phyloP scores from a whole-genome alignment of 2,888 invertebrate genomes.

The Parthenolecanium corni region DNA sequence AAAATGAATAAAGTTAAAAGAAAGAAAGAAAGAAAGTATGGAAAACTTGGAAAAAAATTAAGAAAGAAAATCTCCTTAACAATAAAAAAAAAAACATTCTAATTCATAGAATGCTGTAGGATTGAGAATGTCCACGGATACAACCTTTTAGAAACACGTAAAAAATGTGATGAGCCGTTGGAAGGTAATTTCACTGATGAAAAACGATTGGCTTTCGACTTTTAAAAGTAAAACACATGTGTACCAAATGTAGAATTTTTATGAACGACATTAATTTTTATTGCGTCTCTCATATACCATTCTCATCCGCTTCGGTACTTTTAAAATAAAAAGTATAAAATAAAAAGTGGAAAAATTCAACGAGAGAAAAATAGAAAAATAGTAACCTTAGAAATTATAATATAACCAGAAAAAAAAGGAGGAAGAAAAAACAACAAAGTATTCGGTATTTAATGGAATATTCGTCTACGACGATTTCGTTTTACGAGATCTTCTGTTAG shows the following conservation, averaged over 20 bases:
- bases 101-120: no score
- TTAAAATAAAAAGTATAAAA: constrained; percentile 1
- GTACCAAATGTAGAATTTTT: no score
- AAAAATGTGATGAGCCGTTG: no score
- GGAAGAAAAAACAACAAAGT: background rate
- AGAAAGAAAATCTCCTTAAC: background rate
- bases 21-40: background rate
- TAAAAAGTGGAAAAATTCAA: constrained; percentile 4
- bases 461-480: constrained; percentile 45
- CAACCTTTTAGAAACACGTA: no score
- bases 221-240: no score
- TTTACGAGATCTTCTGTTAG: constrained; percentile 50
- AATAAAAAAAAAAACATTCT: background rate
- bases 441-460: background rate
- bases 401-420: constrained; percentile 8
- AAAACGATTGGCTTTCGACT: no score
- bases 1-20: constrained; percentile 4
- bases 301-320: background rate
- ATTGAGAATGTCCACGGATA: no score
- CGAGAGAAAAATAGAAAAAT: constrained; percentile 10
- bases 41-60: constrained; percentile 3
- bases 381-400: background rate
- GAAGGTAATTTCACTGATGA: no score
- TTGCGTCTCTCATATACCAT: no score
- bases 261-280: no score